Evolutionary conservation across 2,797 vertebrate species (phyloP).

Genomic region (Champsocephalus esox): DNA sequence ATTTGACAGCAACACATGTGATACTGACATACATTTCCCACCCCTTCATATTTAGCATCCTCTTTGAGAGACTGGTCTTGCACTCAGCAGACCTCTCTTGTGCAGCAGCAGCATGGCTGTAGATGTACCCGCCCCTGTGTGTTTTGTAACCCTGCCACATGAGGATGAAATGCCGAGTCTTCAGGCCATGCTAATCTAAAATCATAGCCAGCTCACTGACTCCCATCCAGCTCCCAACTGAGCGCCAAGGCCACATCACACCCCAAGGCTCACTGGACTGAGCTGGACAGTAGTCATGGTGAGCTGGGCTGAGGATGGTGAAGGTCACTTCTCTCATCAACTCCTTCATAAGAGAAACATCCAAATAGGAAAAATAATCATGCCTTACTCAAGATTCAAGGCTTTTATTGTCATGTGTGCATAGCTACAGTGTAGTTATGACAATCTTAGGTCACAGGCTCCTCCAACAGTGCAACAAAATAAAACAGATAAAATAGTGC

Average conservation of each 20-base stretch:
- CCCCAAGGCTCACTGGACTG: slow-evolving; percentile 38
- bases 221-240: slow-evolving; percentile 51
- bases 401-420: no score
- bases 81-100: slow-evolving; percentile 11
- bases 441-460: no score
- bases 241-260: slow-evolving; percentile 48
- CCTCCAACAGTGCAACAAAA: no score
- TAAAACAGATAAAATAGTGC: no score
- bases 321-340: slow-evolving; percentile 51
- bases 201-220: slow-evolving; percentile 60
- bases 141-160: slow-evolving; percentile 60
- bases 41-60: slow-evolving; percentile 17
- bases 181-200: slow-evolving; percentile 61
- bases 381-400: background rate
- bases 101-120: slow-evolving; percentile 26
- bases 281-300: slow-evolving; percentile 39
- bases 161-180: slow-evolving; percentile 56
- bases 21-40: background rate
- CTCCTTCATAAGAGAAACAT: background rate
- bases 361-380: background rate
- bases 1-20: slow-evolving; percentile 19
- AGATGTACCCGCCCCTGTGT: slow-evolving; percentile 19
- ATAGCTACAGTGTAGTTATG: no score
- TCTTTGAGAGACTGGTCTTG: background rate
- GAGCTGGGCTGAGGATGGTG: slow-evolving; percentile 35